Base-by-base conservation (phyloP, 2,888 invertebrate species). In the Drosophila algonquin region DNA sequence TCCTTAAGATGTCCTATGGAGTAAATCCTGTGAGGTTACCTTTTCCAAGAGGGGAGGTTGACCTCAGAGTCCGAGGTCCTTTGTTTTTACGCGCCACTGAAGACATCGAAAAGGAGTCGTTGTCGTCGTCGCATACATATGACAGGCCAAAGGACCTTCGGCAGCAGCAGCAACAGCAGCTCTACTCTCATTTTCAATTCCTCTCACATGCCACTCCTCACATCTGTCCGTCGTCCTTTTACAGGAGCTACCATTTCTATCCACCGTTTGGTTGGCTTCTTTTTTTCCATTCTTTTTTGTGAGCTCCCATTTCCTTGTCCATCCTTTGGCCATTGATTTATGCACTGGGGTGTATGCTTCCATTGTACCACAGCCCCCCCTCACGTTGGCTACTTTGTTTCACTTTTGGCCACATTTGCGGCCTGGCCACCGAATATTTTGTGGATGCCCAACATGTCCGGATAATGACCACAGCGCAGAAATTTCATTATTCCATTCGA, bases 401-500 rank as follows among this genome's bases (percentile, higher is more conserved):
- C 87, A 79, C 71, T 77, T 40, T 69, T 89, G 89, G 76, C 87
- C 87, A 85, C 89, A 89, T 84, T 89, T 85, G 87, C 71, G 85
- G 89, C 89, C 89, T 79, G 70, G 40, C 40, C n/a, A 0, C 7
- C 40, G 6, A 40, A 40, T 68, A 81, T 76, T 62, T 77, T 74
- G 79, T 81, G 75, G 74, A 89, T 89, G 81, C 84, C 72, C 67
- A 62, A 76, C 85, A 87, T 89, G 87, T 75, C 85, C 81, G 40
- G 85, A 87, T 84, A 85, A 85, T 89, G 77, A 79, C 84, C 87
- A 76, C 76, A 81, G 72, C 40, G 72, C 40, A 40, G 65, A 62
- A 56, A 87, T 85, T 81, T 76, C 89, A 87, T 85, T 85, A 87
- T 81, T 81, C 89, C 80, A 87, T 85, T 87, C 85, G 77, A 70